A percentile compares a stretch with the other conserved stretches of the same genome.
Conservation (phyloP, 1,140 invertebrate species). For the Pachypsylla venusta region DNA sequence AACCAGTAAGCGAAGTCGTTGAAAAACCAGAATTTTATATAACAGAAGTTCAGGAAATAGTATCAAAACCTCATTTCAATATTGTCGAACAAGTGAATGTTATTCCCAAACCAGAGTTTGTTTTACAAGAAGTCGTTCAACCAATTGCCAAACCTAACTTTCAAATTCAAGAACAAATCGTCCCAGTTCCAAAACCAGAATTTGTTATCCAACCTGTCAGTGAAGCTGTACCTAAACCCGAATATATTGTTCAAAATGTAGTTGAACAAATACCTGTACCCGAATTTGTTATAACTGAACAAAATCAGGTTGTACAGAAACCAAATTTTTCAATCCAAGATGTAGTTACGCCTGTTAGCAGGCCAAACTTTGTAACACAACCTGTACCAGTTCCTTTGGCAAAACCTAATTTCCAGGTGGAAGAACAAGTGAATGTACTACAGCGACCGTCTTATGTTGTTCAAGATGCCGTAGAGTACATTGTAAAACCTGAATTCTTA, state of each 20-base stretch:
- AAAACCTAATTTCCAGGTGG: not conserved
- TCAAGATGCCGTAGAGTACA: not conserved
- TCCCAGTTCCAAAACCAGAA: conserved; percentile 3
- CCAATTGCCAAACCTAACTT: not conserved
- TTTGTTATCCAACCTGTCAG: not conserved
- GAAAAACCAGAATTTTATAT: not conserved
- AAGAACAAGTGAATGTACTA: conserved; percentile 5
- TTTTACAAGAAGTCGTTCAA: not conserved
- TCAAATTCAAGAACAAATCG: conserved; percentile 2
- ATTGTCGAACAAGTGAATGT: conserved; percentile 1
- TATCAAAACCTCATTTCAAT: not conserved
- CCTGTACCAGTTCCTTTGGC: not conserved
- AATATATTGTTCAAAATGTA: not conserved
- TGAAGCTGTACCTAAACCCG: not conserved
- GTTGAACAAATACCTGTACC: not conserved
- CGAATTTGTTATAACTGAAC: not conserved
- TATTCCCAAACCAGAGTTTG: not conserved
- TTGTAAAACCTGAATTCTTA: not conserved
- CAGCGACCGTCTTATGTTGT: not conserved
- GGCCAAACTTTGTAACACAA: not conserved
- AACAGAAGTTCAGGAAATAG: not conserved
- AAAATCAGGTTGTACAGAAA: not conserved
- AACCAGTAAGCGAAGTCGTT: not conserved
- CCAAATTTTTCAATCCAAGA: not conserved
- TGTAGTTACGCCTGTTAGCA: not conserved